These are phyloP conservation scores for Sycobia sp. DNA, from an alignment of 1,140 invertebrate genomes.

Conservation along the genomic window DNA sequence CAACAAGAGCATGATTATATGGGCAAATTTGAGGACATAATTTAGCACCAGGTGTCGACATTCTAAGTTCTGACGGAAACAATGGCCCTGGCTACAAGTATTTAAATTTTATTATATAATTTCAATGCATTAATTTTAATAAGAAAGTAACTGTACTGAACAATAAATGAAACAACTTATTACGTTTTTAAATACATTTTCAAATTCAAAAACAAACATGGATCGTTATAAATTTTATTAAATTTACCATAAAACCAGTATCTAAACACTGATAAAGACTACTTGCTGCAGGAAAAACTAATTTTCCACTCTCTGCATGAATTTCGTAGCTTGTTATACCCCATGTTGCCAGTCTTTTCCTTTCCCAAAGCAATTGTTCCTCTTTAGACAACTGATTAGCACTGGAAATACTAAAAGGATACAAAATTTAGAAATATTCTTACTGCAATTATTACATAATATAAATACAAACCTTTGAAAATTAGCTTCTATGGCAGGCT, in stretches of 20 bases:
- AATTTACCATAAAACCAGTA: constrained; percentile 69
- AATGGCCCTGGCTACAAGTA: constrained; percentile 68
- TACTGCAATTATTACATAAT: neutral
- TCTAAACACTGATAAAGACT: constrained; percentile 82
- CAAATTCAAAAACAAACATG: neutral
- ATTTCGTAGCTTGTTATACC: constrained; percentile 94
- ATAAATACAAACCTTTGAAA: constrained; percentile 66
- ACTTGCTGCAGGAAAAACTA: constrained; percentile 89
- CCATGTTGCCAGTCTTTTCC: constrained; percentile 87
- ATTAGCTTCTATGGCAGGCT: constrained; percentile 73
- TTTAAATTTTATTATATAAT: no score
- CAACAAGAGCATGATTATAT: constrained; percentile 81
- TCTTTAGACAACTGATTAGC: constrained; percentile 74
- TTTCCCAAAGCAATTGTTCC: constrained; percentile 88
- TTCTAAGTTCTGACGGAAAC: constrained; percentile 74
- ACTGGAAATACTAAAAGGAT: constrained; percentile 51
- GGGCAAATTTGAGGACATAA: constrained; percentile 93
- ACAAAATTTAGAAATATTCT: constrained; percentile 6
- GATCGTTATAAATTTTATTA: neutral
- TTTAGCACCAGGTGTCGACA: constrained; percentile 71
- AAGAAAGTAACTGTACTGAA: constrained; percentile 3
- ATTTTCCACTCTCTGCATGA: constrained; percentile 77
- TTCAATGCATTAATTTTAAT: no score
- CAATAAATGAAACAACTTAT: constrained; percentile 13
- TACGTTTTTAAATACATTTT: neutral